Evolutionary conservation across 2,888 invertebrate species (phyloP).

Genomic region (Chaitophorus viminalis): DNA sequence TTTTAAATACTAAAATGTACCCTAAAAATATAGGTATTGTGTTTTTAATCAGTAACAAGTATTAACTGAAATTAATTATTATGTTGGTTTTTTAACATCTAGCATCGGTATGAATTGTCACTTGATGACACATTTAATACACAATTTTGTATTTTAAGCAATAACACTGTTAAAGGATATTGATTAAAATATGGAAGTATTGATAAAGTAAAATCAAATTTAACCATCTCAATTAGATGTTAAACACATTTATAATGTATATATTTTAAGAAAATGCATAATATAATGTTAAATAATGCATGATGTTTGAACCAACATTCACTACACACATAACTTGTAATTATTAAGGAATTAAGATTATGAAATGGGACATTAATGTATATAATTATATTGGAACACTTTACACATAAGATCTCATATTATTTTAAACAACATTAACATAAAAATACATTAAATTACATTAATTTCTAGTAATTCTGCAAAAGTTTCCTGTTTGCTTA

Average conservation of each 20-base stretch:
- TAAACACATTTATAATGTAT: background rate
- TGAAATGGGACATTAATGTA: background rate
- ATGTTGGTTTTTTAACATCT: conserved; percentile 4
- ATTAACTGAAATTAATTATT: conserved; percentile 16
- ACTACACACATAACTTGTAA: background rate
- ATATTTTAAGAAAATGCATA: background rate
- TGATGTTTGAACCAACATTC: conserved; percentile 18
- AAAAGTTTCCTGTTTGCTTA: conserved; percentile 25
- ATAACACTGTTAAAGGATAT: background rate
- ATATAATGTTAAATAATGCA: background rate
- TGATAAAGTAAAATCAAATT: no score
- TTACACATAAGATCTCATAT: background rate
- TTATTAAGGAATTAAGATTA: background rate
- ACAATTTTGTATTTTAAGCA: background rate
- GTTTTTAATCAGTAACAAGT: background rate
- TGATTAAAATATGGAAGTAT: no score
- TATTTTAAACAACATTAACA: conserved; percentile 16
- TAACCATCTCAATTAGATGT: background rate
- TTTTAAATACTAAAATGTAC: background rate
- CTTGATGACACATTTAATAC: background rate
- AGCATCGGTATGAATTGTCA: background rate
- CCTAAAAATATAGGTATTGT: background rate
- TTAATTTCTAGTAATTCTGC: background rate
- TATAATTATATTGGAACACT: conserved; percentile 11
- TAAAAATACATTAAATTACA: conserved; percentile 25